Base-by-base conservation (phyloP, 2,888 invertebrate species). In the Macaria notata region DNA sequence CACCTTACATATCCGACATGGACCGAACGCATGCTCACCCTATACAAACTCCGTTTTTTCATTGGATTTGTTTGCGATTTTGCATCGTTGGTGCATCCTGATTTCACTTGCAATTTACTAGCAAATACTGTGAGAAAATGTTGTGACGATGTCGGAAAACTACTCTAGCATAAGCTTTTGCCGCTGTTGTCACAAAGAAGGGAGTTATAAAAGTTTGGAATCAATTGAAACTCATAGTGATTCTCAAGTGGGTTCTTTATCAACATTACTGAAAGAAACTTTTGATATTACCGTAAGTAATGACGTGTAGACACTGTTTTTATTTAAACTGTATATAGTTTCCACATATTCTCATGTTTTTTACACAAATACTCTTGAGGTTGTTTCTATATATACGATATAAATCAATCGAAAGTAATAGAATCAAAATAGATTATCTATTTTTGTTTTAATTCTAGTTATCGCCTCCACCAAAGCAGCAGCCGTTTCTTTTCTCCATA, bases 141-240 rank as follows among this genome's bases (percentile, higher is more conserved):
- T 6, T 4, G 7, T 6, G 62, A 73, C 62, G 56, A 87, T 86
- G 85, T 61, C 76, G 31, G 74, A 76, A 56, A 64, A 69, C 51
- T 75, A 67, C 56, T 74, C 69, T 58, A 59, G 72, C 43, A 77
- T 68, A 43, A 76, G 73, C 31, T 66, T 86, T 44, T 89, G 89
- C 61, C 86, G 89, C 8, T 88, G 88, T 64, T 89, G 89, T 65
- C 85, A 85, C 50, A 63, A 77, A 0, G 78, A 81, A 54, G 83
- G 86, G 3, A 68, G 64, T 31, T 81, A 81, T 45, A 82, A 76
- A 57, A 83, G 75, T 51, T 70, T 88, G 9, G 69, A 57, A n/a
- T 55, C 65, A 2, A 41, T 66, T 0, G 78, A 71, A 62, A 33
- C 47, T 29, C 63, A 65, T 39, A 69, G 76, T 53, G 77, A 77